phyloP scores from a whole-genome alignment of 2,113 vertebrate genomes.

The Gambusia holbrooki region DNA sequence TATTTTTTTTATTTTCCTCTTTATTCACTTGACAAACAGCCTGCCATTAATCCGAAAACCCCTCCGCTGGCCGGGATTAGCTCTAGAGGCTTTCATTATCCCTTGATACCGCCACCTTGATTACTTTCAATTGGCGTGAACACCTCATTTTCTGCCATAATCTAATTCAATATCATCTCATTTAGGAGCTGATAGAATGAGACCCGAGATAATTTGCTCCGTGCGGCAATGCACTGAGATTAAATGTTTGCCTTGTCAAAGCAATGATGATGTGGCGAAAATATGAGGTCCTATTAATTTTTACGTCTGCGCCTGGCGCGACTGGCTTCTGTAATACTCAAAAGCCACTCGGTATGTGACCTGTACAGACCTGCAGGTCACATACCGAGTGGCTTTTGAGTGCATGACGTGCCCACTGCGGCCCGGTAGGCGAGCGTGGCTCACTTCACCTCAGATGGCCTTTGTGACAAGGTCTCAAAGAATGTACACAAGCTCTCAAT shows the following conservation, averaged over 20 bases:
- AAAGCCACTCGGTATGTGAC: no score
- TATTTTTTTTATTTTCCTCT: conserved; percentile 42
- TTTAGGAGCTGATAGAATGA: conserved; percentile 71
- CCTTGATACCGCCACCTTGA: conserved; percentile 70
- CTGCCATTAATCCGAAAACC: conserved; percentile 51
- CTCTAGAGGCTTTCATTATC: conserved; percentile 68
- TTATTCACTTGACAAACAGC: conserved; percentile 56
- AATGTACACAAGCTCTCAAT: conserved; percentile 74
- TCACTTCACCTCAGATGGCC: conserved; percentile 68
- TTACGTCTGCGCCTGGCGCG: conserved; percentile 9
- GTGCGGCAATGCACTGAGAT: conserved; percentile 51
- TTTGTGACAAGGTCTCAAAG: conserved; percentile 64
- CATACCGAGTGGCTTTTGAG: conserved; percentile 52
- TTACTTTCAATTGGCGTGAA: conserved; percentile 76
- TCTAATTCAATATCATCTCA: conserved; percentile 79
- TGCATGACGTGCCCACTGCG: conserved; percentile 39
- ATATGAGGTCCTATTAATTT: conserved; percentile 61
- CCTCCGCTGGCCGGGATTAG: conserved; percentile 54
- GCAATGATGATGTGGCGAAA: conserved; percentile 69
- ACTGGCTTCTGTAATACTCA: no score
- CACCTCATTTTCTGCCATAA: conserved; percentile 75
- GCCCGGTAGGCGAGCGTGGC: conserved; percentile 66
- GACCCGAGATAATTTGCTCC: conserved; percentile 64
- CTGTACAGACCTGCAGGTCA: conserved; percentile 38
- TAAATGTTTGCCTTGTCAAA: conserved; percentile 74